phyloP scores from a whole-genome alignment of 1,140 invertebrate species.

The Brachionus angularis region DNA sequence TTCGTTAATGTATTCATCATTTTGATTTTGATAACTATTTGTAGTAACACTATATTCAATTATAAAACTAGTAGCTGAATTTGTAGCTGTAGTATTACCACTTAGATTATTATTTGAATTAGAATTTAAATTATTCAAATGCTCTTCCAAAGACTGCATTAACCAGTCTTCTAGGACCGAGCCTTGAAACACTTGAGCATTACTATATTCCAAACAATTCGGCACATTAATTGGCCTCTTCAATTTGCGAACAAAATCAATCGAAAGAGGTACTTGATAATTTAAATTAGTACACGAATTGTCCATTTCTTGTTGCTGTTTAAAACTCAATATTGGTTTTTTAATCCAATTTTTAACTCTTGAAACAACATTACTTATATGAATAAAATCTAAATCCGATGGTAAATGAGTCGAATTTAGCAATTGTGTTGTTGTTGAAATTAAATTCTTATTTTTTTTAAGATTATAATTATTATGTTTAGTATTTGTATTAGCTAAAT shows the following conservation, averaged over 20 bases:
- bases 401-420: not conserved
- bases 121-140: slow-evolving; percentile 11
- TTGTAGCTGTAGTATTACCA: slow-evolving; percentile 7
- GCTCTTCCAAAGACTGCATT: not conserved
- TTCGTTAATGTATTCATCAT: slow-evolving; percentile 5
- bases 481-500: no score
- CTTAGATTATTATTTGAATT: not conserved
- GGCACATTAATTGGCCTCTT: slow-evolving; percentile 24
- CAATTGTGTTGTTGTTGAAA: not conserved
- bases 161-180: slow-evolving; percentile 32
- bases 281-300: not conserved
- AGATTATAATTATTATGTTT: no score
- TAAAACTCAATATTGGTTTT: not conserved
- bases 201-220: not conserved
- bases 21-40: not conserved
- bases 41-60: slow-evolving; percentile 22
- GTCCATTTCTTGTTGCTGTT: not conserved
- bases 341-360: not conserved
- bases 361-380: not conserved
- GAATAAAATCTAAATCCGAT: no score
- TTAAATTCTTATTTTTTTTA: no score
- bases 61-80: slow-evolving; percentile 22
- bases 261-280: slow-evolving; percentile 26
- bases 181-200: slow-evolving; percentile 1
- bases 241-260: slow-evolving; percentile 27